Conservation (phyloP, 2,113 vertebrate species). For the Girardinichthys multiradiatus region DNA sequence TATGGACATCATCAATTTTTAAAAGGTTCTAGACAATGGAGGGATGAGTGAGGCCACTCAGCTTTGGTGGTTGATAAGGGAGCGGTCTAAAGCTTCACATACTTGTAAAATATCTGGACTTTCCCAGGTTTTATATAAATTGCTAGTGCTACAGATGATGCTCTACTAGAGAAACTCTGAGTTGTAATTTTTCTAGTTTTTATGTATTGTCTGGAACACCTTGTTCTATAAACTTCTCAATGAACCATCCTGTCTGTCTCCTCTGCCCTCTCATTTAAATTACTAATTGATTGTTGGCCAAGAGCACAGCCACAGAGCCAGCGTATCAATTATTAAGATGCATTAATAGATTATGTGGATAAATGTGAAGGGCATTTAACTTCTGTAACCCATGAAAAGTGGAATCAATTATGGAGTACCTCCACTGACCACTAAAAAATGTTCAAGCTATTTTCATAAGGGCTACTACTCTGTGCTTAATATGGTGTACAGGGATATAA, state of each 20-base stretch:
- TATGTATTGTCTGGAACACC: conserved; percentile 28
- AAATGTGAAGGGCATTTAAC: conserved; percentile 67
- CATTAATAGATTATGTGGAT: conserved; percentile 76
- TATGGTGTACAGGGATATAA: conserved; percentile 48
- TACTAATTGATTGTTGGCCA: conserved; percentile 72
- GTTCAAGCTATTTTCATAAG: conserved; percentile 13
- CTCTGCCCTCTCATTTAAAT: conserved; percentile 65
- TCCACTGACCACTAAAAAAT: conserved; percentile 54
- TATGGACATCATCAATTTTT: background rate
- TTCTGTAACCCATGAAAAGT: conserved; percentile 64
- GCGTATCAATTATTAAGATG: conserved; percentile 75
- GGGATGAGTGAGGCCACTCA: background rate
- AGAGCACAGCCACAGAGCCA: conserved; percentile 54
- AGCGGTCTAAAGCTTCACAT: background rate
- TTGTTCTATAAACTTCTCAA: conserved; percentile 38
- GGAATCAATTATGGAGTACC: conserved; percentile 64
- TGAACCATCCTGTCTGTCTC: conserved; percentile 30
- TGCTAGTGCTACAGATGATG: background rate
- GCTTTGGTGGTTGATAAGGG: background rate
- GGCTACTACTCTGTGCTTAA: conserved; percentile 23
- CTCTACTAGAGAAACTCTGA: background rate
- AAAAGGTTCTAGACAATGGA: background rate
- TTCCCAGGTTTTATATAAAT: background rate
- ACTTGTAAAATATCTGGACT: background rate
- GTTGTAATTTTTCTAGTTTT: conserved; percentile 12